These are phyloP conservation scores for Xenopus laevis DNA, from an alignment of 2,113 vertebrate species.

Conservation along the genomic window DNA sequence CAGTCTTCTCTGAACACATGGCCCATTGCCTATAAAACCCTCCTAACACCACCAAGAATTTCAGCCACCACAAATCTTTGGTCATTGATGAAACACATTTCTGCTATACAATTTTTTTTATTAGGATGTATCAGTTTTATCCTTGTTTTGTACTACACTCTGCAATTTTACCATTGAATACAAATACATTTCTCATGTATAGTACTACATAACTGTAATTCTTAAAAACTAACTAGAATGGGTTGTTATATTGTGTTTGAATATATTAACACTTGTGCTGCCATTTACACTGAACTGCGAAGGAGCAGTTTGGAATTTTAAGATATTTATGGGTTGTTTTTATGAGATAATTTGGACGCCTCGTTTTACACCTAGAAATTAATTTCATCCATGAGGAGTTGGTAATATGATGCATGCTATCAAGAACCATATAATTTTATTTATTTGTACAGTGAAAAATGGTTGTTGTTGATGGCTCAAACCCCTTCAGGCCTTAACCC, in stretches of 20 bases:
- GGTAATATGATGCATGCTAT: constrained; percentile 34
- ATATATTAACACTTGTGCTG: constrained; percentile 18
- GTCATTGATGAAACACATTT: no score
- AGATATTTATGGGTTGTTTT: constrained; percentile 35
- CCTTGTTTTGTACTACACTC: no score
- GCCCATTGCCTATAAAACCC: no score
- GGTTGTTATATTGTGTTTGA: constrained; percentile 26
- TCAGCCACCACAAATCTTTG: no score
- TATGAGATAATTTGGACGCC: constrained; percentile 38
- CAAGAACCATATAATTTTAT: constrained; percentile 31
- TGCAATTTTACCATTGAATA: not conserved
- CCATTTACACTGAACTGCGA: constrained; percentile 9
- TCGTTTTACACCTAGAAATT: constrained; percentile 42
- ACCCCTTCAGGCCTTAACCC: constrained; percentile 40
- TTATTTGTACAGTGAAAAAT: constrained; percentile 16
- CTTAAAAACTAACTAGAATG: constrained; percentile 18
- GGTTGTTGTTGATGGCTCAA: constrained; percentile 21
- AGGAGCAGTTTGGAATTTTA: constrained; percentile 19
- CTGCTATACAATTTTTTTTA: no score
- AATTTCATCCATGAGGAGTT: constrained; percentile 43
- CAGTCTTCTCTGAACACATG: no score
- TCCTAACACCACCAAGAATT: no score
- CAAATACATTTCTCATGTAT: not conserved
- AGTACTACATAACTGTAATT: not conserved
- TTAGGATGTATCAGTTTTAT: no score